Evolutionary conservation across 92 coral and sea anemone genomes (phyloP), one percentile per base, ranked within the genome.

Genomic region (Epizoanthus fatuus): DNA sequence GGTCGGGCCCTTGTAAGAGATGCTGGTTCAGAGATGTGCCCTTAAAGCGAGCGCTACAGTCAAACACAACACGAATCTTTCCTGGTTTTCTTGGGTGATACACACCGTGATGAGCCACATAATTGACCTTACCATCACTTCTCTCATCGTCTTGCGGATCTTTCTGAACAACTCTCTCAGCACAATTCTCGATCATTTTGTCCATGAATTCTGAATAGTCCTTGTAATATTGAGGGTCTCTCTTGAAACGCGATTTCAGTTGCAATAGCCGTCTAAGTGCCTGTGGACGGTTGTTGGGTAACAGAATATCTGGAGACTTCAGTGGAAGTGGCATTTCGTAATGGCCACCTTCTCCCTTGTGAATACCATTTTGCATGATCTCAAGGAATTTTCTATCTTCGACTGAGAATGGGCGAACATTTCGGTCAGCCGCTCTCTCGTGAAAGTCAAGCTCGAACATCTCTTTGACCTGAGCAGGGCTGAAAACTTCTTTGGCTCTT

Each of bases 371-470:
- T 11, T 66, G 62, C 69, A 78, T 7, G 19, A 22, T 90, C 4
- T 57, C 64, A 17, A 93, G 25, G 79, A 93, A 90, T 3, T 20
- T 86, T n/a, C 53, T 45, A 42, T 90, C 96, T 7, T 93, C 90
- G 5, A 63, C 68, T 37, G 93, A 89, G 42, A 89, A 38, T 32
- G 45, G 38, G 19, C 58, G 59, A 59, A 59, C 17, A 13, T 32
- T 29, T 14, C 54, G 20, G 11, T 68, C 14, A 69, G 75, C 39
- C 35, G 35, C 35, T 29, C 35, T 29, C 29, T 92, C 89, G 22
- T 67, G 77, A 63, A 89, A 89, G 60, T 89, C 95, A 37, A 65
- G 29, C 47, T 89, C 88, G 40, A 92, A 89, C 89, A 86, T 81
- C 38, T 86, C 75, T 19, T 71, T 78, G n/a, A 90, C 73, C 14